Evolutionary conservation across 2,113 vertebrate genomes (phyloP), one percentile per base, ranked within the genome.

Genomic region (Neodon shergylaensis): DNA sequence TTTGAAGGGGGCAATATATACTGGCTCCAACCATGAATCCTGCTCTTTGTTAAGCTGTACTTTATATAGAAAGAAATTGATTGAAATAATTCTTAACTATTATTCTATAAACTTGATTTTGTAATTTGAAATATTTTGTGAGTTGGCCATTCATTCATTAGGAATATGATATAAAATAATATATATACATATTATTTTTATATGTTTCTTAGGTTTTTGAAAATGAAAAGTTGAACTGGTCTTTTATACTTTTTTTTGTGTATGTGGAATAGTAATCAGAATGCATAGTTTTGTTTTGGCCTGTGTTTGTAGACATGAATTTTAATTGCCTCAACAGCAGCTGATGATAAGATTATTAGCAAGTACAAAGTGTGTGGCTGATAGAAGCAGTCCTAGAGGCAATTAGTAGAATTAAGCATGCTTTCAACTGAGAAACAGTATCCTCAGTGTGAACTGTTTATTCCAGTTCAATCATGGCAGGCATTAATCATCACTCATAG

Each of bases 301-400:
- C 95, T 98, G 65, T 95, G 86, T 93, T 97, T 96, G 61, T 90
- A 82, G 44, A 90, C 66, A 94, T 96, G 95, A 97, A 96, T 97
- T 95, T 97, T 98, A 98, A 98, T 98, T 98, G 98, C 97, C 94
- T 97, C 72, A 21, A 85, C 81, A 96, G 93, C 28, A 97, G 92
- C 92, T 97, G 97, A 98, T 98, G 97, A 97, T 87, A 96, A 98
- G 92, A 95, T 96, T 98, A 98, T 98, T 98, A 98, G 94, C 88
- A 97, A 98, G 92, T 98, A 98, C 91, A 83, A 63, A 97, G 87
- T 96, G 79, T 98, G 66, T 54, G 94, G 78, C 97, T 98, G 98
- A 97, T 90, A 97, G 97, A 97, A 96, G 95, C 81, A 96, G 88
- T 97, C 98, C 96, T 97, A 97, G 92, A 97, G 58, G 42, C 87